These are phyloP conservation scores for Donacobius atricapilla DNA, from an alignment of 2,113 vertebrate species.

Conservation along the genomic window DNA sequence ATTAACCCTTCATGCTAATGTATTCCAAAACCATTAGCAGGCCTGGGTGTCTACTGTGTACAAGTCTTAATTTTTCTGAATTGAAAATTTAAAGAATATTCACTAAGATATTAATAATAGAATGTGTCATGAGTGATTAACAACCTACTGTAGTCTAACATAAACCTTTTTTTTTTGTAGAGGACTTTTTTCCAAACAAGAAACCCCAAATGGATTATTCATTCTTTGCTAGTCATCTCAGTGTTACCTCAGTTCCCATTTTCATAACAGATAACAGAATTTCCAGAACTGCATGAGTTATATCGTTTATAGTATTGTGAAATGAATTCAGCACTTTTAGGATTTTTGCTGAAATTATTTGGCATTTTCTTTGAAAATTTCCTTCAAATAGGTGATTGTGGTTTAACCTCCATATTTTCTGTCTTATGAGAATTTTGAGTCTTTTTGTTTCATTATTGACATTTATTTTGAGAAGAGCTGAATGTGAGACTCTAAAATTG, in stretches of 20 bases:
- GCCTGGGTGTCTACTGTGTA: background rate
- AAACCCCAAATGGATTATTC: background rate
- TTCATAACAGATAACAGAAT: background rate
- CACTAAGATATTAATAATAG: background rate
- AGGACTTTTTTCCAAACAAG: background rate
- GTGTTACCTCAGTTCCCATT: background rate
- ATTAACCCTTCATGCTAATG: background rate
- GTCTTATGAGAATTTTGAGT: background rate
- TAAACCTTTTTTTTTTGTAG: background rate
- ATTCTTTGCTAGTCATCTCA: background rate
- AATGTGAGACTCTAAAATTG: background rate
- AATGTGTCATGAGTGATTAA: background rate
- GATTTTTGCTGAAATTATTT: background rate
- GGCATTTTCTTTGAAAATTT: background rate
- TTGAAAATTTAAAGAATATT: background rate
- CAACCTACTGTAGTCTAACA: background rate
- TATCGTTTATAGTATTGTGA: background rate
- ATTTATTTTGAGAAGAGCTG: background rate
- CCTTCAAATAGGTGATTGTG: background rate
- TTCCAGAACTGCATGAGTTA: background rate
- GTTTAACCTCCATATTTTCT: background rate
- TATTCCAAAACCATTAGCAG: background rate
- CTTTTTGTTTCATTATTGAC: background rate
- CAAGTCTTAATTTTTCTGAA: background rate
- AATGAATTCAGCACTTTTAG: background rate